These are phyloP conservation scores for Agapetus fuscipes DNA, from an alignment of 2,888 invertebrate genomes.

Conservation along the genomic window DNA sequence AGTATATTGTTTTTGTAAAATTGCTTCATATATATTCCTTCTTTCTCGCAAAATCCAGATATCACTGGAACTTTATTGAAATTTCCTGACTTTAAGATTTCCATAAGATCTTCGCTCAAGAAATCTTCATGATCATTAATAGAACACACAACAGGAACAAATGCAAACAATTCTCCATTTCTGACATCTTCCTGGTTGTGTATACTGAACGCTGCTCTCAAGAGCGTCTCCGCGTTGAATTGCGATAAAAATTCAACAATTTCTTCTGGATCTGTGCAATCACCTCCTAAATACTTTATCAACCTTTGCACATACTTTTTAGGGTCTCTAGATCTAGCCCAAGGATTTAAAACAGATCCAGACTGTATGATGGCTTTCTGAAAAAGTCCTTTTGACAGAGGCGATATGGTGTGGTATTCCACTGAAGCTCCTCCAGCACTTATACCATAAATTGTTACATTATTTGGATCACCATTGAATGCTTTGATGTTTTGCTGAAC, in stretches of 20 bases:
- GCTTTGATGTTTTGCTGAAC: conserved; percentile 33
- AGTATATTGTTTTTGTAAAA: conserved; percentile 34
- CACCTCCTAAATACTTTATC: conserved; percentile 33
- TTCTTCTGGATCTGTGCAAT: conserved; percentile 30
- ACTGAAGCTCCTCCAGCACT: conserved; percentile 39
- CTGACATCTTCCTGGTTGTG: conserved; percentile 4
- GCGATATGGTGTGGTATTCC: conserved; percentile 34
- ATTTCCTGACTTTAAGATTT: conserved; percentile 33
- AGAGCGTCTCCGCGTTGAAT: conserved; percentile 7
- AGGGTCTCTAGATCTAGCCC: conserved; percentile 33
- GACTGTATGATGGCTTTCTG: conserved; percentile 37
- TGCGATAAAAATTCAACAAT: conserved; percentile 33
- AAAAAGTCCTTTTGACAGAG: conserved; percentile 35
- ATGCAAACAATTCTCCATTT: conserved; percentile 27
- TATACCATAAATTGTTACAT: conserved; percentile 40
- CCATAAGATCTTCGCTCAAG: conserved; percentile 36
- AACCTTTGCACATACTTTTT: conserved; percentile 34
- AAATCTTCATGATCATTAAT: conserved; percentile 35
- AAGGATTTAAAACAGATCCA: conserved; percentile 33
- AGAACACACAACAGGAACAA: conserved; percentile 31
- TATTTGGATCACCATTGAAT: conserved; percentile 36
- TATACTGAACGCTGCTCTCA: conserved; percentile 3
- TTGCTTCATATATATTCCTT: conserved; percentile 41
- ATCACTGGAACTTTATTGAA: conserved; percentile 41
- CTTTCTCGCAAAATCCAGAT: conserved; percentile 45